Base-by-base conservation (phyloP, 1,140 invertebrate species). In the Aleiodes sp. region DNA sequence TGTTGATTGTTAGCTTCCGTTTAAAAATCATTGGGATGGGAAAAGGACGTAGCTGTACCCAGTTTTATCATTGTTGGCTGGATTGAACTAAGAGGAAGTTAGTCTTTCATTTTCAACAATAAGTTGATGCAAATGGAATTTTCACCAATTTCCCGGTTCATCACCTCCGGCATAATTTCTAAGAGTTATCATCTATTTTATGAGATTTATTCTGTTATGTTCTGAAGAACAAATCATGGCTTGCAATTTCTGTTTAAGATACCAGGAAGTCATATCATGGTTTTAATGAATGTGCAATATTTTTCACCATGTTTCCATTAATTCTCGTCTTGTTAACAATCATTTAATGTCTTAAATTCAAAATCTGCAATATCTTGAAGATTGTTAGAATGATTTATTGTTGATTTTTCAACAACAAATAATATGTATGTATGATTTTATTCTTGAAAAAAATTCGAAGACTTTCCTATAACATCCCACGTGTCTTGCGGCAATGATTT, bases 401-500 rank as follows among this genome's bases (percentile, higher is more conserved):
- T n/a, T 12, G n/a, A n/a, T 43, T 43, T 43, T 43, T 52, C 19
- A 4, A 16, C 46, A 52, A 52, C 46, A 52, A 52, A 52, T 52
- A 4, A 52, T 3, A 12, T 16, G 26, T 9, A n/a, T n/a, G n/a
- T n/a, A n/a, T 52, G 46, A 52, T 21, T 2, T 24, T 21, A 6
- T 52, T 46, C 10, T 16, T 31, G 21, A 37, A 33, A 60, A 31
- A 19, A 4, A 35, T 39, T 1, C 12, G 21, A 35, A 4, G 10
- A 37, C 24, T 35, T 33, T 63, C 60, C 31, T 63, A 39, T 33
- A 19, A 37, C 35, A 37, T 41, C 60, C 60, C 60, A 63, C 60
- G 60, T 63, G 60, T 39, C 60, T 39, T 37, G 57, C 60, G 6
- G 14, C 60, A n/a, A 52, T 63, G 60, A 63, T 63, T 63, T 63